Base-by-base conservation (phyloP, 2,888 invertebrate genomes). In the Ectemnius continuus region DNA sequence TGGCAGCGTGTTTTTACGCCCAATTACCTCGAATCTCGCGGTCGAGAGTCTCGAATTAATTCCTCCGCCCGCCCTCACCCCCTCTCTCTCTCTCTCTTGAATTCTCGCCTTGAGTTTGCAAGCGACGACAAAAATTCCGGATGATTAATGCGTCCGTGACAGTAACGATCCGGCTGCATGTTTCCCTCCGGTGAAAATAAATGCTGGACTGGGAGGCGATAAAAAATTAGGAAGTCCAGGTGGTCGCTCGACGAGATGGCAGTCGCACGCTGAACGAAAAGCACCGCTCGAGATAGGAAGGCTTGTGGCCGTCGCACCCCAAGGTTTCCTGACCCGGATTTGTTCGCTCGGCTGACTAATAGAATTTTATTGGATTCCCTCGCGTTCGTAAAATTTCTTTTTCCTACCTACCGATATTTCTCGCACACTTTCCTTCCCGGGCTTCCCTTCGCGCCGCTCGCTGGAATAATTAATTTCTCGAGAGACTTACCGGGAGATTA, bases 321-420 rank as follows among this genome's bases (percentile, higher is more conserved):
- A 59, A 23, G 63, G 56, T 61, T 62, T 62, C 61, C 48, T 61
- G 67, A 76, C 68, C 74, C 61, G 60, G 52, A 76, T 80, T 80
- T 60, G 64, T 36, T 47, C 61, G 60, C 61, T 45, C 68, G 61
- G 61, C 46, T 68, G 36, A 48, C 68, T 77, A 77, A 80, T 75
- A 79, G 64, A 79, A 77, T 73, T 70, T 69, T 75, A 71, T 77
- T 61, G 73, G 66, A 65, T 71, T 62, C 70, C 36, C 63, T 67
- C 20, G 68, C 36, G 63, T 65, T 57, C 45, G 11, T 57, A 28
- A 56, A 57, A 57, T 64, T 64, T 71, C 61, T 61, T 57, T 59
- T 28, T 48, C 23, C 11, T 18, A 26, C 48, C 8, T 16, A 20
- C 36, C 46, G 36, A n/a, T n/a, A 20, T 57, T 57, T 59, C 61